These are phyloP conservation scores for Centropristis striata DNA, from an alignment of 2,113 vertebrate genomes.

Conservation along the genomic window DNA sequence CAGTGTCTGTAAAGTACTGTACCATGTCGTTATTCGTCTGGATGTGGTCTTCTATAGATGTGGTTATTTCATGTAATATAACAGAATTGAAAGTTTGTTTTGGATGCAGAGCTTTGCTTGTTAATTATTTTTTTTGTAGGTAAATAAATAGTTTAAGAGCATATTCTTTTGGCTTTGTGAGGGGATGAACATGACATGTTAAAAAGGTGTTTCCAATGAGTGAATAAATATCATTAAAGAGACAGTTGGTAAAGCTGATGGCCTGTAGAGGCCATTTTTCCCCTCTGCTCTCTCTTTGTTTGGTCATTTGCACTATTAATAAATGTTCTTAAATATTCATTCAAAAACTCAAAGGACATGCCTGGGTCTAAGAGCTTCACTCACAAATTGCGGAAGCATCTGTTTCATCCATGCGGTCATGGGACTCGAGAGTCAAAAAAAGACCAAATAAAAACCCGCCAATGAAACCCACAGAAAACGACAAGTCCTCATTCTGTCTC, in stretches of 20 bases:
- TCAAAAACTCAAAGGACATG: conserved; percentile 49
- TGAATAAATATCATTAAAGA: background rate
- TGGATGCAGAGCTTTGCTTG: conserved; percentile 20
- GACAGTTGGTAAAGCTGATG: conserved; percentile 5
- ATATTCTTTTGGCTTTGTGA: conserved; percentile 5
- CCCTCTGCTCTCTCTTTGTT: conserved; percentile 40
- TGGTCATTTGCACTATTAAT: conserved; percentile 66
- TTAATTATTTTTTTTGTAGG: conserved; percentile 32
- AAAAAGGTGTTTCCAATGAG: background rate
- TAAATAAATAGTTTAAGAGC: conserved; percentile 48
- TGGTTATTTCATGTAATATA: background rate
- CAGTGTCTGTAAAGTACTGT: conserved; percentile 6
- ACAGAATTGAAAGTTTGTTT: background rate
- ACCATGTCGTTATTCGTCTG: conserved; percentile 12
- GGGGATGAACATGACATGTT: background rate
- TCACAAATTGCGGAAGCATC: conserved; percentile 20
- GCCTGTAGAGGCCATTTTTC: background rate
- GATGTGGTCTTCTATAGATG: background rate
- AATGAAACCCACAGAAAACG: conserved; percentile 29
- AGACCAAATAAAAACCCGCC: conserved; percentile 32
- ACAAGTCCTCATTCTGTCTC: conserved; percentile 56
- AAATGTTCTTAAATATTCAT: conserved; percentile 52
- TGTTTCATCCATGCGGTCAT: conserved; percentile 12
- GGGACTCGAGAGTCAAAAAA: conserved; percentile 20
- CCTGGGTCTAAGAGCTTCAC: conserved; percentile 23